Conservation (phyloP, 2,888 invertebrate species). For the Tyria jacobaeae region DNA sequence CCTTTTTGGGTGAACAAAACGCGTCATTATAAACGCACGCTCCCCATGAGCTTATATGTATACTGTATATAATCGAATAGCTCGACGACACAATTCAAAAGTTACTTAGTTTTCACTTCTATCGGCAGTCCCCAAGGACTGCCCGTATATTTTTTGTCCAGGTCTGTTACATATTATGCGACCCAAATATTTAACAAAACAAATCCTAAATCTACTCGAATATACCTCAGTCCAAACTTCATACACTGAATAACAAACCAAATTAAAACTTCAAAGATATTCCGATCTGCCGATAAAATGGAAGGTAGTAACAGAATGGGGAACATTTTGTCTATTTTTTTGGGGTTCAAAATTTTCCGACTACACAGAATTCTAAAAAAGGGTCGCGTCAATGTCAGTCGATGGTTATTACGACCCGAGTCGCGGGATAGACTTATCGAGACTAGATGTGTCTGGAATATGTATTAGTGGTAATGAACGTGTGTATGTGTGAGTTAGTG, state of each 20-base stretch:
- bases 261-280: slow-evolving; percentile 51
- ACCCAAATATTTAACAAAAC: neutral
- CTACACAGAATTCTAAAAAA: slow-evolving; percentile 41
- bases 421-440: slow-evolving; percentile 17
- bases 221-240: slow-evolving; percentile 29
- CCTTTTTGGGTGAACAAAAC: too few relatives aligned
- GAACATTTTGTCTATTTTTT: slow-evolving; percentile 30
- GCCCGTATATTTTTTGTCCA: too few relatives aligned
- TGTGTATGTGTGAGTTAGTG: slow-evolving; percentile 5
- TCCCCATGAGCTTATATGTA: too few relatives aligned
- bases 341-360: slow-evolving; percentile 36
- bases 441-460: slow-evolving; percentile 57
- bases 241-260: slow-evolving; percentile 41
- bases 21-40: too few relatives aligned
- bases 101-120: too few relatives aligned
- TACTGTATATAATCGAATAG: too few relatives aligned
- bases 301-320: slow-evolving; percentile 19
- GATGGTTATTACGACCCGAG: slow-evolving; percentile 58
- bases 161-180: too few relatives aligned
- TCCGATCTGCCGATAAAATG: slow-evolving; percentile 35
- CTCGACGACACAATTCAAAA: too few relatives aligned
- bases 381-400: slow-evolving; percentile 71
- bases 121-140: too few relatives aligned
- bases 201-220: neutral
- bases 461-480: slow-evolving; percentile 15